Evolutionary conservation across 2,113 vertebrate species (phyloP).

Genomic region (Lutjanus erythropterus): DNA sequence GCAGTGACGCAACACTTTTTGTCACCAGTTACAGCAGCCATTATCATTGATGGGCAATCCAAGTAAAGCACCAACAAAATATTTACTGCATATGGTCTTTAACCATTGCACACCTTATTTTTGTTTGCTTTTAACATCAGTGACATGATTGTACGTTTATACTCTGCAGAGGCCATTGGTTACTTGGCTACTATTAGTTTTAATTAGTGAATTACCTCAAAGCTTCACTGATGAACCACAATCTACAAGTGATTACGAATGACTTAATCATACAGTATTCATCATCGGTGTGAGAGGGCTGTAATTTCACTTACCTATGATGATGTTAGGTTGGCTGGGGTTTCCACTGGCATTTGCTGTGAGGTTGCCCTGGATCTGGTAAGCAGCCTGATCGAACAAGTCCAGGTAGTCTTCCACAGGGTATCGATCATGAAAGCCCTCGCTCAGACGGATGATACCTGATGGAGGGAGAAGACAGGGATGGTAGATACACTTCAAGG

Average conservation of each 20-base stretch:
- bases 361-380: slow-evolving; percentile 91
- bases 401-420: slow-evolving; percentile 96
- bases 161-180: background rate
- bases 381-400: slow-evolving; percentile 92
- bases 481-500: background rate
- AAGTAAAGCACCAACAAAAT: background rate
- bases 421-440: slow-evolving; percentile 91
- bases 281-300: background rate
- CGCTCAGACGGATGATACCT: slow-evolving; percentile 93
- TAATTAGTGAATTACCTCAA: background rate
- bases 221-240: background rate
- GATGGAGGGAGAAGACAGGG: slow-evolving; percentile 2
- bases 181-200: too few species aligned
- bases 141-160: background rate
- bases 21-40: background rate
- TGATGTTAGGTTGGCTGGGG: slow-evolving; percentile 76
- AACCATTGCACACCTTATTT: background rate
- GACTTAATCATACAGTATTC: background rate
- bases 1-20: background rate
- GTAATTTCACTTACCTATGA: slow-evolving; percentile 77
- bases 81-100: background rate
- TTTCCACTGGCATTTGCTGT: slow-evolving; percentile 75
- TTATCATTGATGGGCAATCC: background rate
- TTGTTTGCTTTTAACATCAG: background rate
- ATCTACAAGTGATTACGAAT: background rate